phyloP scores from a whole-genome alignment of 2,888 invertebrate species.

The Folsomia candida region DNA sequence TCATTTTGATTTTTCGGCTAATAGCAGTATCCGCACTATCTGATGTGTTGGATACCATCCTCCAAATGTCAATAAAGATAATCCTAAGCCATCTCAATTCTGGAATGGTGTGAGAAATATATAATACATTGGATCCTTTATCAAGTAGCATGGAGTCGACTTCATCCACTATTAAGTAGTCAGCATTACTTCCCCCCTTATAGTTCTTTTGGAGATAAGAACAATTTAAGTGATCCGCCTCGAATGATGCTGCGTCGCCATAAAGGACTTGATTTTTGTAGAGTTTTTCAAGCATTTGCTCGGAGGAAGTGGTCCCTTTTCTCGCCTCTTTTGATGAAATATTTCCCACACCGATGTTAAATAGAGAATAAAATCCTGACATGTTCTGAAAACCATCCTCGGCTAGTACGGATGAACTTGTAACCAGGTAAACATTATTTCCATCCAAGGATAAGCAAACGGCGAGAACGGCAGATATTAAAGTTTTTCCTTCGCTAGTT shows the following conservation, averaged over 20 bases:
- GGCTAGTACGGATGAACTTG: constrained; percentile 4
- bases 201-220: neutral
- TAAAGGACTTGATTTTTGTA: constrained; percentile 7
- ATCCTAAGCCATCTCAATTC: constrained; percentile 53
- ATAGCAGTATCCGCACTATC: neutral
- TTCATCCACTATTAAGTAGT: constrained; percentile 54
- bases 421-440: neutral
- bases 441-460: neutral
- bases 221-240: neutral
- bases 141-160: constrained; percentile 55
- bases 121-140: constrained; percentile 54
- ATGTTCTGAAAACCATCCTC: neutral
- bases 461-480: neutral
- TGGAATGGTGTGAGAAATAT: constrained; percentile 53
- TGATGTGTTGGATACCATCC: neutral
- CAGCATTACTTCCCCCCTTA: constrained; percentile 28
- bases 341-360: constrained; percentile 1
- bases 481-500: constrained; percentile 8
- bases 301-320: neutral
- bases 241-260: neutral
- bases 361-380: neutral
- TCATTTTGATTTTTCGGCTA: neutral
- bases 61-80: constrained; percentile 52
- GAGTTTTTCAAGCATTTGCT: neutral
- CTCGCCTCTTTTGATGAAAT: neutral